These are phyloP conservation scores for Delphinapterus leucas DNA, from an alignment of 2,113 vertebrate species.

Conservation along the genomic window DNA sequence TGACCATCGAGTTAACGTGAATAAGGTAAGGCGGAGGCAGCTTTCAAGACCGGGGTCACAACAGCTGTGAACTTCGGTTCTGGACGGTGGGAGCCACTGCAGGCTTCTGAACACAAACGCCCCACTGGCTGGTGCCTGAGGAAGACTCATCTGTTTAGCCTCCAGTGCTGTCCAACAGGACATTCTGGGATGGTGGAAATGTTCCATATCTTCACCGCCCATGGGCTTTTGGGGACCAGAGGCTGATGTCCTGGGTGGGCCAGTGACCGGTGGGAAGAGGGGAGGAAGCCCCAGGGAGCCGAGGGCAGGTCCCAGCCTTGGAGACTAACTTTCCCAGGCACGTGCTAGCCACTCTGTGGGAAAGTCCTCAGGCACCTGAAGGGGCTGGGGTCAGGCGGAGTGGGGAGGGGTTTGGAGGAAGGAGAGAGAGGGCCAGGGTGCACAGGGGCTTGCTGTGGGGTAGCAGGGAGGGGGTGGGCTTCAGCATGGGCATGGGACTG, in stretches of 20 bases:
- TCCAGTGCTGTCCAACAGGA: not conserved
- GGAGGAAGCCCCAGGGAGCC: not conserved
- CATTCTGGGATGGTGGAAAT: not conserved
- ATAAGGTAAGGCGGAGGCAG: not conserved
- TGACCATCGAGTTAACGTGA: not conserved
- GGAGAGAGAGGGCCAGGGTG: not conserved
- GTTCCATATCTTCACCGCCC: not conserved
- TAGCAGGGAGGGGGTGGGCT: accelerated
- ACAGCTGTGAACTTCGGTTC: not conserved
- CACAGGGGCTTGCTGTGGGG: not conserved
- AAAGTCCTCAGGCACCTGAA: not conserved
- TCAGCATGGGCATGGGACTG: not conserved
- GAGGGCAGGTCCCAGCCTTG: not conserved
- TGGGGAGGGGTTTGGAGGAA: not conserved
- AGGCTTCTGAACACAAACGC: not conserved
- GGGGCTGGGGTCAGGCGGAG: not conserved
- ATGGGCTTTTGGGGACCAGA: not conserved
- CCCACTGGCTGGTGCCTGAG: not conserved
- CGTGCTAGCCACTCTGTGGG: not conserved
- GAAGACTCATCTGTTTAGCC: not conserved
- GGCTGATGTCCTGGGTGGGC: not conserved
- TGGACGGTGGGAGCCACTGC: not conserved
- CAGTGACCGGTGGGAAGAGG: not conserved
- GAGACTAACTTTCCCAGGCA: not conserved
- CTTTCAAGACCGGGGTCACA: not conserved